These are phyloP conservation scores for Hoplostethus atlanticus DNA, from an alignment of 2,797 vertebrate species.

Conservation along the genomic window DNA sequence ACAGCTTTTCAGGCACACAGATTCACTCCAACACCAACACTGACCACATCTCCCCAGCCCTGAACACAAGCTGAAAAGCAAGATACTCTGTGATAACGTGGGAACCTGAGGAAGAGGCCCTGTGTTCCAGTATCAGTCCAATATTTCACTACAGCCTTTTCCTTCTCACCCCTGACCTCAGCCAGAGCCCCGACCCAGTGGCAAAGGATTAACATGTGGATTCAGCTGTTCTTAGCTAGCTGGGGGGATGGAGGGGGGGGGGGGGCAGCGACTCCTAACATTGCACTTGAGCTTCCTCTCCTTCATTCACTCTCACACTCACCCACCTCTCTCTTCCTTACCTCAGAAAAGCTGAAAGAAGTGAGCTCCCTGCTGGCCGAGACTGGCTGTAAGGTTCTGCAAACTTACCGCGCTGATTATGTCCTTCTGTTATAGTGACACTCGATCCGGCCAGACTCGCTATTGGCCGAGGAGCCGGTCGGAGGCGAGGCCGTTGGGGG, in stretches of 20 bases:
- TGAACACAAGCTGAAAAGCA: conserved; percentile 8
- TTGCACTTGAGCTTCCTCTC: conserved; percentile 46
- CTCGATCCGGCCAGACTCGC: conserved; percentile 82
- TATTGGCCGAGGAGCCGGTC: conserved; percentile 83
- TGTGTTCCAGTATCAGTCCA: background rate
- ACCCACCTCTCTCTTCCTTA: conserved; percentile 74
- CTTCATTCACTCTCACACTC: conserved; percentile 52
- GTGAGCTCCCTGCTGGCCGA: conserved; percentile 86
- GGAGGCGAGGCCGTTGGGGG: conserved; percentile 52
- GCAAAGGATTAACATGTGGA: conserved; percentile 63
- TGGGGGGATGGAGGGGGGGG: conserved; percentile 16
- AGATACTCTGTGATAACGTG: background rate
- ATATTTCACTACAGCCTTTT: background rate
- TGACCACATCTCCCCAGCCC: background rate
- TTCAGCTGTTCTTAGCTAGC: conserved; percentile 47
- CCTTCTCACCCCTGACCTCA: conserved; percentile 20
- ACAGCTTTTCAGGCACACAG: conserved; percentile 7
- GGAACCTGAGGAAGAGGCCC: too few relatives aligned
- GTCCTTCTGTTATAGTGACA: conserved; percentile 95
- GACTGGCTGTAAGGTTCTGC: conserved; percentile 87
- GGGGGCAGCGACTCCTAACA: conserved; percentile 6
- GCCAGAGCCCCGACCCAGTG: conserved; percentile 4
- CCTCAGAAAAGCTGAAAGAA: conserved; percentile 90
- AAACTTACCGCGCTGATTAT: conserved; percentile 83
- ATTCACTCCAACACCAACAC: conserved; percentile 11